A percentile compares a stretch with the other conserved stretches of the same genome.
Evolutionary conservation across 2,888 invertebrate genomes (phyloP).

Genomic region (Mythimna loreyi): DNA sequence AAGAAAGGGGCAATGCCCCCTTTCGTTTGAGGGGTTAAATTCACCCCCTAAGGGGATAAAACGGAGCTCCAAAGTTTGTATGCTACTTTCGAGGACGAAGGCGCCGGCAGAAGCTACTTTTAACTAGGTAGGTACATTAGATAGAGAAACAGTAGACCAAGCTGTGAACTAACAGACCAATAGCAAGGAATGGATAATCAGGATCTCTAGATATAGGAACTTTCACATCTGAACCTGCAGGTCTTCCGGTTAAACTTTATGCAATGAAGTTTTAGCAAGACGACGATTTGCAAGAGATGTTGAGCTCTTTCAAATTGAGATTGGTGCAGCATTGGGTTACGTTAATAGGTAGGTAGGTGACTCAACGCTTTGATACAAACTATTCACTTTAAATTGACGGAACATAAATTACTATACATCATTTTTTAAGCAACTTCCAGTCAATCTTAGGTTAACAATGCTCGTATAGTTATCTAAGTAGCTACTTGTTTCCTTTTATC

Average conservation of each 20-base stretch:
- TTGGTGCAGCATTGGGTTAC: conserved; percentile 20
- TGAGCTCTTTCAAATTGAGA: conserved; percentile 33
- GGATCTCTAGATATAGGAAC: background rate
- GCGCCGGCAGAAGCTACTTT: too few species aligned
- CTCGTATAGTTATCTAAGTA: background rate
- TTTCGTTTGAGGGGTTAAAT: too few species aligned
- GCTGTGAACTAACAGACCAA: background rate
- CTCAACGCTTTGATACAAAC: conserved; percentile 25
- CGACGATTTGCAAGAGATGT: conserved; percentile 26
- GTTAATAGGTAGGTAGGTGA: conserved; percentile 15
- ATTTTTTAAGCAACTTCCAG: background rate
- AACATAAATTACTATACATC: background rate
- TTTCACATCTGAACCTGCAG: background rate
- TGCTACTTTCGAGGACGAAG: too few species aligned
- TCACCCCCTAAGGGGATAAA: too few species aligned
- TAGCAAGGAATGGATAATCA: background rate
- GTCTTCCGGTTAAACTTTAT: conserved; percentile 3
- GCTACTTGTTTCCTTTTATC: background rate
- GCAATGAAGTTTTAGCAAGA: conserved; percentile 22
- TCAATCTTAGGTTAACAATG: background rate
- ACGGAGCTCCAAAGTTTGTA: too few species aligned
- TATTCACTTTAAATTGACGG: conserved; percentile 2
- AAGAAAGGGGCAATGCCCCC: too few species aligned
- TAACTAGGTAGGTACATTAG: background rate
- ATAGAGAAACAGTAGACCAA: background rate